phyloP scores from a whole-genome alignment of 2,113 vertebrate genomes.

The Marmota flaviventris region DNA sequence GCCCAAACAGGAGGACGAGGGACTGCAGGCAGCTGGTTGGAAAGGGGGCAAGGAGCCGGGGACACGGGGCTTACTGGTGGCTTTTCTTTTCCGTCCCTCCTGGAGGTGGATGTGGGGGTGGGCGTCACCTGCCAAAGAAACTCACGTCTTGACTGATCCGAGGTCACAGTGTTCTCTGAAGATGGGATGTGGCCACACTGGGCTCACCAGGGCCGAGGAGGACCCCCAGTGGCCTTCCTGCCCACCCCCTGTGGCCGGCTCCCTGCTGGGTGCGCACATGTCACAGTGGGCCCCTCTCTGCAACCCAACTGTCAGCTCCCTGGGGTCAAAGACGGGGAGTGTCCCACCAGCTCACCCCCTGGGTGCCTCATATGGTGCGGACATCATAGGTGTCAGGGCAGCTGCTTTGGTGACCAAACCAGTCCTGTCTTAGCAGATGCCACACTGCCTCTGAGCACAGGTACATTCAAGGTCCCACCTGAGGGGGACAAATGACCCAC shows the following conservation, averaged over 20 bases:
- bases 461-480: fast-evolving
- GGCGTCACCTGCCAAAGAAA: neutral
- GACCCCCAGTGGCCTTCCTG: fast-evolving
- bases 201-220: neutral
- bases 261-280: fast-evolving
- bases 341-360: neutral
- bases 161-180: neutral
- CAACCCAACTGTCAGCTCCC: fast-evolving
- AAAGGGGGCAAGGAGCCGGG: too few species aligned
- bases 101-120: neutral
- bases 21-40: fast-evolving
- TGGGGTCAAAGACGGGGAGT: fast-evolving
- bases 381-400: fast-evolving
- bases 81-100: neutral
- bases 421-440: neutral
- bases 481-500: fast-evolving
- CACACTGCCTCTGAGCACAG: fast-evolving
- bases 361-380: fast-evolving
- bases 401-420: neutral
- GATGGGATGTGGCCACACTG: fast-evolving
- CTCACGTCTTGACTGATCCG: neutral
- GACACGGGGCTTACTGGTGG: too few species aligned
- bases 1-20: neutral
- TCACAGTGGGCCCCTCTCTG: fast-evolving
- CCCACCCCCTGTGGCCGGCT: neutral